Conservation (phyloP, 30 jellyfish, hydroid and myxozoan genomes). For the Turritopsis dohrnii region DNA sequence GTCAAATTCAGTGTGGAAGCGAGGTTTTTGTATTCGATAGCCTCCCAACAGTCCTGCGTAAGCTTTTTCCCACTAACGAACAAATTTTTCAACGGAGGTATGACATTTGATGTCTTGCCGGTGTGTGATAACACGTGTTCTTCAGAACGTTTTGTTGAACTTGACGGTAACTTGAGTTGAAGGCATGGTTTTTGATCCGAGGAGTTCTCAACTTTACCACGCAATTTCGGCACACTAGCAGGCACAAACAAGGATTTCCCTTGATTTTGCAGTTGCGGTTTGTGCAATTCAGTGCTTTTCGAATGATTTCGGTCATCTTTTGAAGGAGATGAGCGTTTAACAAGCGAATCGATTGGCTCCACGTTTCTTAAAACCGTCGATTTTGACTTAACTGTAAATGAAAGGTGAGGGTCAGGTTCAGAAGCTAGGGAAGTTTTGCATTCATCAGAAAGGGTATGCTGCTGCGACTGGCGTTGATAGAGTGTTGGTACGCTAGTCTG, state of each 20-base stretch:
- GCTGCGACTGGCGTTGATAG: not conserved
- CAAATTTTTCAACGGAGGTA: conserved; percentile 8
- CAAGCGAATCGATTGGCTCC: not conserved
- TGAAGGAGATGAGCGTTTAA: not conserved
- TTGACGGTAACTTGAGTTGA: not conserved
- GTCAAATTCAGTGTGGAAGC: not conserved
- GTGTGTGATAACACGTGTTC: not conserved
- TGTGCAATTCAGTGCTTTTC: too few relatives aligned
- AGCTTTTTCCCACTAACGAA: not conserved
- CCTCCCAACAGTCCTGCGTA: not conserved
- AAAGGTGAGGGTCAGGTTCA: not conserved
- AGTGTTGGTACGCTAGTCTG: not conserved
- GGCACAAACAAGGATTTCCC: too few relatives aligned
- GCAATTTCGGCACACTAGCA: too few relatives aligned
- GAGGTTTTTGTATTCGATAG: not conserved
- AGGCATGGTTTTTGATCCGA: not conserved
- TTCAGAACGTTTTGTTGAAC: not conserved
- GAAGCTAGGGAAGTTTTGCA: not conserved
- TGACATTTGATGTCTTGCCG: not conserved
- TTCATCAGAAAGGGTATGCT: not conserved
- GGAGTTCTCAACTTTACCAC: too few relatives aligned
- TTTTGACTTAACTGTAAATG: not conserved
- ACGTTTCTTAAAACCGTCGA: not conserved
- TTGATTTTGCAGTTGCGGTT: too few relatives aligned
- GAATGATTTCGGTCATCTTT: too few relatives aligned